These are phyloP conservation scores for Ursus arctos DNA, from an alignment of 2,113 vertebrate genomes.

Conservation along the genomic window DNA sequence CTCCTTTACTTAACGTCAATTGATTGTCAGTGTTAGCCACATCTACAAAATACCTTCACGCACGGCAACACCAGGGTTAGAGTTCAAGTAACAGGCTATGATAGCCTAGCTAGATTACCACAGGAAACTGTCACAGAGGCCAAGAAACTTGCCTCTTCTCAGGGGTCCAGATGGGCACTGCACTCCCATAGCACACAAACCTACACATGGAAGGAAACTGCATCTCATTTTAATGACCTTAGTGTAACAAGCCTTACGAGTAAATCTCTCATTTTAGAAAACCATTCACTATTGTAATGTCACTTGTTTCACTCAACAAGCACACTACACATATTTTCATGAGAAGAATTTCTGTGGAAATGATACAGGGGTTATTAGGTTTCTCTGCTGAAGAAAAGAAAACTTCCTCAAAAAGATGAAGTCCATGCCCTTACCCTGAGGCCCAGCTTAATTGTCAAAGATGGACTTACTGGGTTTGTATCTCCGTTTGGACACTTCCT, in stretches of 20 bases:
- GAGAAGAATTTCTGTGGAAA: neutral
- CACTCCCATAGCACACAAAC: accelerated
- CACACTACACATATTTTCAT: neutral
- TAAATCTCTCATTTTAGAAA: conserved; percentile 33
- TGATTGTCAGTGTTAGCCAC: neutral
- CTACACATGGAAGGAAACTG: neutral
- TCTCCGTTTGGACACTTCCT: neutral
- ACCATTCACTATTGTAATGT: neutral
- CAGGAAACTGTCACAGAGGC: neutral
- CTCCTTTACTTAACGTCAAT: neutral
- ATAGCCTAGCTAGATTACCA: neutral
- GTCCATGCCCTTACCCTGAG: neutral
- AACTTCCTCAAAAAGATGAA: neutral
- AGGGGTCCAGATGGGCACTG: neutral
- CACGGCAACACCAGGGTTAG: neutral
- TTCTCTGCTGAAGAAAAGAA: conserved; percentile 16
- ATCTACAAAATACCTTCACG: neutral
- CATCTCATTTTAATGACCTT: neutral
- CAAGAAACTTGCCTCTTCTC: neutral
- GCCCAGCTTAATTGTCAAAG: neutral
- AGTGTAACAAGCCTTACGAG: neutral
- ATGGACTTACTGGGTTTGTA: neutral
- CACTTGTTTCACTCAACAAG: neutral
- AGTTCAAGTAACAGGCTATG: neutral
- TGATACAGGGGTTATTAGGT: neutral